Conservation (phyloP, 2,113 vertebrate species). For the Pavo muticus region DNA sequence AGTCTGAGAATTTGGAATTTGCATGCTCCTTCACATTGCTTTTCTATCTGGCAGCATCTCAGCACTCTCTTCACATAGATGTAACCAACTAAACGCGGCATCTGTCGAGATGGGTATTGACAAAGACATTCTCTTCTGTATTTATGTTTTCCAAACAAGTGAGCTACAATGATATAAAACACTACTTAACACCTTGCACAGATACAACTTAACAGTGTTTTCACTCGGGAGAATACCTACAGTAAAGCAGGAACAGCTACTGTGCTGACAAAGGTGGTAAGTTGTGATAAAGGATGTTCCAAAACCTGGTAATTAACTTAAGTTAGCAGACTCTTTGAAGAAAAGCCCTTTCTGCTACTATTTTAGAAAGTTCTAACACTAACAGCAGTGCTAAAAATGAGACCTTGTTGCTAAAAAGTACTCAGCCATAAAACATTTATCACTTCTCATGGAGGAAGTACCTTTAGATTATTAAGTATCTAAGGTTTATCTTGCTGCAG, state of each 20-base stretch:
- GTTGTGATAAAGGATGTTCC: not conserved
- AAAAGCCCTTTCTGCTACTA: not conserved
- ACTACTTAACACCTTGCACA: not conserved
- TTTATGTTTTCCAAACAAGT: not conserved
- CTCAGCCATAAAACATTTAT: not conserved
- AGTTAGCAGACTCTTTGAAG: not conserved
- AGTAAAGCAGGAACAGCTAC: not conserved
- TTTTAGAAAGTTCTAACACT: conserved; percentile 6
- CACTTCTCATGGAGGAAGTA: not conserved
- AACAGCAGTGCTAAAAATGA: conserved; percentile 24
- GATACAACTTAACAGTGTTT: not conserved
- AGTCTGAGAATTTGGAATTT: not conserved
- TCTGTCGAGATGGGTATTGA: not conserved
- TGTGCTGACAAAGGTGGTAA: not conserved
- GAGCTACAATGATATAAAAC: not conserved
- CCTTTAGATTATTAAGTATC: conserved; percentile 22
- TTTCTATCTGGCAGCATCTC: not conserved
- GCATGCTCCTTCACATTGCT: not conserved
- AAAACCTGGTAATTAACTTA: not conserved
- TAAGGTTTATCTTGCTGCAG: not conserved
- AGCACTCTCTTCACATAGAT: not conserved
- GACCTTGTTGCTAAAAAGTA: not conserved
- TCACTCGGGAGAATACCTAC: not conserved
- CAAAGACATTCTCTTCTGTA: not conserved
- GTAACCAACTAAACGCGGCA: not conserved